These are phyloP conservation scores for Myotis myotis DNA, from an alignment of 2,797 vertebrate genomes.

Conservation along the genomic window DNA sequence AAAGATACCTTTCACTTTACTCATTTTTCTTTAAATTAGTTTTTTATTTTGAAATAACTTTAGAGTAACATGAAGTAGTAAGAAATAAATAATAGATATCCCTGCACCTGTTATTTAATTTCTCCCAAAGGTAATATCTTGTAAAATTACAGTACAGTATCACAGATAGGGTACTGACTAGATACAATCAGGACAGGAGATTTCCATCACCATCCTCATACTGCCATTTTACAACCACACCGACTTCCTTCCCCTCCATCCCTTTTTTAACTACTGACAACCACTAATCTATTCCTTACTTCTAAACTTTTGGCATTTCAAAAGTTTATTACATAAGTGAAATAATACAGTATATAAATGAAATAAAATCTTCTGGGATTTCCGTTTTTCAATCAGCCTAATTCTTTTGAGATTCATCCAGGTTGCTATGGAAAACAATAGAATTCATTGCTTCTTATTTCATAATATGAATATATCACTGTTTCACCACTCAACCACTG, in stretches of 20 bases:
- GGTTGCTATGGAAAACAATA: neutral
- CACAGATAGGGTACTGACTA: neutral
- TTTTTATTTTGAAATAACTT: slow-evolving; percentile 1
- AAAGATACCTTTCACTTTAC: neutral
- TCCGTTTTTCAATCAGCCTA: neutral
- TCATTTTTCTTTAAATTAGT: neutral
- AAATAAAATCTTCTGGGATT: neutral
- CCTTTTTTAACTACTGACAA: neutral
- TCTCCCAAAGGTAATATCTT: neutral
- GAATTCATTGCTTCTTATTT: neutral
- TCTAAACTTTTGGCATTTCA: neutral
- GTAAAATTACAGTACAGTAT: neutral
- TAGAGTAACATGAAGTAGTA: neutral
- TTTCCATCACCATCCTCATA: neutral
- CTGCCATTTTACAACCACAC: neutral
- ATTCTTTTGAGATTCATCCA: neutral
- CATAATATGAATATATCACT: neutral
- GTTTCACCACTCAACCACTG: neutral
- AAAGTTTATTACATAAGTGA: neutral
- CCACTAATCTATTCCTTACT: neutral
- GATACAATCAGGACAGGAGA: neutral
- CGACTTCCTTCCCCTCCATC: neutral
- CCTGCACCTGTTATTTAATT: neutral
- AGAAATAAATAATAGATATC: neutral
- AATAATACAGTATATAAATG: neutral